Base-by-base conservation (phyloP, 2,888 invertebrate species). In the Oeneis ivallda region DNA sequence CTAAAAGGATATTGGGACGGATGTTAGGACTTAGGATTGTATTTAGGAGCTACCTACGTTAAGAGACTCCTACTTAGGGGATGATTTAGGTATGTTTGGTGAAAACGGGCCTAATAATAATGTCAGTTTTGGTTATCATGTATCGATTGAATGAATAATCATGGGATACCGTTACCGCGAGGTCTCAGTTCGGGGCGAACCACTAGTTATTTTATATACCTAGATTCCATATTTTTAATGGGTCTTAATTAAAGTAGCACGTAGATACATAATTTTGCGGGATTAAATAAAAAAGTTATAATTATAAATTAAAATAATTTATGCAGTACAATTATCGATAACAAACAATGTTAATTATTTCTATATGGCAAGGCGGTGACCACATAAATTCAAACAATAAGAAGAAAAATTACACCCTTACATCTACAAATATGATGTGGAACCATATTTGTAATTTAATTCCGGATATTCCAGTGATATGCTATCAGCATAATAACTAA, bases 401-500 rank as follows among this genome's bases (percentile, higher is more conserved):
- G 63, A 76, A 74, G 69, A 34, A n/a, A 34, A 3, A 15, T 8
- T 19, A 19, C 13, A 32, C 10, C 9, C 37, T 75, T 60, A 89
- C 84, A 74, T 90, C 87, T 89, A 87, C 66, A 86, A 84, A 81
- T 72, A 86, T 70, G 84, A 79, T 69, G 79, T 81, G 80, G 82
- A 82, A 74, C 91, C 90, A 86, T 88, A 92, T 74, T 75, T 90
- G 82, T 72, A 81, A 49, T 71, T 77, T 74, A 64, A 77, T 57
- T 52, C 73, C 62, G 76, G 75, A 26, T 72, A 73, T 43, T 71
- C 72, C 64, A 78, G 78, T n/a, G 80, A 78, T 56, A 88, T 80
- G 47, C 81, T 77, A 72, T 87, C 86, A 69, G 86, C 83, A 76
- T 87, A 82, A 78, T 85, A 80, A 43, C 83, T 84, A 71, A 76